These are phyloP conservation scores for Gadus chalcogrammus DNA, from an alignment of 2,113 vertebrate species.

Conservation along the genomic window DNA sequence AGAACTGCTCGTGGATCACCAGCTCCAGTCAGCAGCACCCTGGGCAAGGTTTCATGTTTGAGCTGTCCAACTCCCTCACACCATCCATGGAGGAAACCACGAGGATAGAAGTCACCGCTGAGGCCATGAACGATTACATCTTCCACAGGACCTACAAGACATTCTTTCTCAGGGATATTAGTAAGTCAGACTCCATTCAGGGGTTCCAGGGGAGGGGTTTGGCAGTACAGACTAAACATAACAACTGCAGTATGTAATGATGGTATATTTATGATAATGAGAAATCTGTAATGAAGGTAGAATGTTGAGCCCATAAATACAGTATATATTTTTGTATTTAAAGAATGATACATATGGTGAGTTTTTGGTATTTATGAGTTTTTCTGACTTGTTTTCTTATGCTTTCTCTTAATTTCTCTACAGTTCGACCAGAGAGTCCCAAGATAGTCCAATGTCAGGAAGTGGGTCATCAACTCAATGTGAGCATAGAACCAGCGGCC, in stretches of 20 bases:
- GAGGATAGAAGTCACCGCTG: constrained; percentile 54
- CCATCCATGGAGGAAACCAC: constrained; percentile 65
- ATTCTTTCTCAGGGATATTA: constrained; percentile 72
- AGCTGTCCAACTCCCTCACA: constrained; percentile 55
- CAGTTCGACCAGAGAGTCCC: constrained; percentile 62
- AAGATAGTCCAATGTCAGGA: constrained; percentile 35
- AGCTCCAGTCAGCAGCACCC: background rate
- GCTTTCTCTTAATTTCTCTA: background rate
- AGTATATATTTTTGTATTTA: too few relatives aligned
- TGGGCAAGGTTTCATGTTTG: constrained; percentile 44
- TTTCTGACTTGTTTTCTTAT: constrained; percentile 1
- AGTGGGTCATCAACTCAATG: constrained; percentile 21
- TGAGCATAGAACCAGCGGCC: constrained; percentile 55
- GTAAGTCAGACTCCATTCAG: constrained; percentile 48
- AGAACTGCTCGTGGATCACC: constrained; percentile 51
- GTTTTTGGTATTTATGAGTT: background rate
- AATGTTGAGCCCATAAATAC: too few relatives aligned
- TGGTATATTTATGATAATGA: too few relatives aligned
- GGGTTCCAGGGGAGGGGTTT: background rate
- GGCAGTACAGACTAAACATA: background rate
- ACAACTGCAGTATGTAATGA: background rate
- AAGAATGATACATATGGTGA: background rate
- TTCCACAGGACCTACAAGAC: constrained; percentile 36
- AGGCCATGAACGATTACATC: constrained; percentile 37
- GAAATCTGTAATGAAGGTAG: too few relatives aligned